Percentiles rank a stretch among this genome's conserved stretches.
phyloP scores from a whole-genome alignment of 2,113 vertebrate species.

The Prinia subflava region DNA sequence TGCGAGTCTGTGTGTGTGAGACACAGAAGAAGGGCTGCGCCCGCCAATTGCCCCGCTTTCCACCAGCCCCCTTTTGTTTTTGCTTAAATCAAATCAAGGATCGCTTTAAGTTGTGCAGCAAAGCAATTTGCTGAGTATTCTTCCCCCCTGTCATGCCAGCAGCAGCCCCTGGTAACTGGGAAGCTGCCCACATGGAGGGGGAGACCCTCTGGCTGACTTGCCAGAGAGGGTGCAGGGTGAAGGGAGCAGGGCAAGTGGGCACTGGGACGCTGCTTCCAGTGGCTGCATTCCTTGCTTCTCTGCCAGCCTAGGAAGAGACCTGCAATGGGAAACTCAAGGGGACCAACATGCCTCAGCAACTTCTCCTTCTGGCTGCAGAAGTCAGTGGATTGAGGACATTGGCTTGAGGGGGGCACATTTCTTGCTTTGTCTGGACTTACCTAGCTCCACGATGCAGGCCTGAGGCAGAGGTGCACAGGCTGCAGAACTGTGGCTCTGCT shows the following conservation, averaged over 20 bases:
- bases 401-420: accelerated
- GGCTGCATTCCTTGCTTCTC: neutral
- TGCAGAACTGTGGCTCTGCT: neutral
- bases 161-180: conserved; percentile 62
- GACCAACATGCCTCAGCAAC: neutral
- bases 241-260: neutral
- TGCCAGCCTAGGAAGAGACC: neutral
- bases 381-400: neutral
- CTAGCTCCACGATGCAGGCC: neutral
- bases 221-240: accelerated
- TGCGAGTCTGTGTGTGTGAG: conserved; percentile 21
- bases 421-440: neutral
- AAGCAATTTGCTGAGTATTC: conserved; percentile 64
- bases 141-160: conserved; percentile 36
- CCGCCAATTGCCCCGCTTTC: conserved; percentile 56
- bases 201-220: neutral
- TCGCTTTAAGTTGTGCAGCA: conserved; percentile 50
- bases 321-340: neutral
- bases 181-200: neutral
- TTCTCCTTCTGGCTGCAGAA: neutral
- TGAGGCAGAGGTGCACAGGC: neutral
- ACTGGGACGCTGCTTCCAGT: accelerated
- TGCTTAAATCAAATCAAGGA: conserved; percentile 67
- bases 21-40: conserved; percentile 35
- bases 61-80: conserved; percentile 66